Evolutionary conservation across 2,888 invertebrate species (phyloP).

Genomic region (Balanococcus diminutus): DNA sequence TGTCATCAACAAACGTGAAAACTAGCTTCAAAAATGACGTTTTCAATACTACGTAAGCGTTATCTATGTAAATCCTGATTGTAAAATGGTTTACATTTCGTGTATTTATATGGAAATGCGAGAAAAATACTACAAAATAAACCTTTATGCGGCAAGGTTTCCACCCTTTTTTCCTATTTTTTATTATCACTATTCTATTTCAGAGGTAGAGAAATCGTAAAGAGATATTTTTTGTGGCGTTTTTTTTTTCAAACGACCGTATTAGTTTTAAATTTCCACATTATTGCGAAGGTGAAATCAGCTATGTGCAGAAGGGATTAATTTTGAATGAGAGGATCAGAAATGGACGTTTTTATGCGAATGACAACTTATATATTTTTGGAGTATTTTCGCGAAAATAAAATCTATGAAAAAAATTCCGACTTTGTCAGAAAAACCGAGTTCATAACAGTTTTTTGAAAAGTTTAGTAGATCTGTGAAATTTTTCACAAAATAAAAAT

Average conservation of each 20-base stretch:
- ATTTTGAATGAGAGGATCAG: not conserved
- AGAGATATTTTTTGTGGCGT: not conserved
- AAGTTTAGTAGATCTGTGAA: too few species aligned
- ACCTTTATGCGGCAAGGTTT: not conserved
- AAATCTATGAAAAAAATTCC: too few species aligned
- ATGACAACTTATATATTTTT: too few species aligned
- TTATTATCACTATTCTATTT: not conserved
- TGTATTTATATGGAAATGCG: conserved; percentile 13
- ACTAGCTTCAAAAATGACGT: conserved; percentile 28
- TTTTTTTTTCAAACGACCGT: not conserved
- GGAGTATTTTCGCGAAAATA: too few species aligned
- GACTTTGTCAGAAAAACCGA: too few species aligned
- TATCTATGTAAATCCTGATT: conserved; percentile 25
- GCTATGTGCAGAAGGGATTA: not conserved
- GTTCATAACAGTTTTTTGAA: too few species aligned
- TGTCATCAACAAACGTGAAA: conserved; percentile 28
- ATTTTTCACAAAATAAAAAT: too few species aligned
- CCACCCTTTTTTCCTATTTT: not conserved
- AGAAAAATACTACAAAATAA: not conserved
- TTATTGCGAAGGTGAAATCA: not conserved
- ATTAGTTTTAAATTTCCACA: not conserved
- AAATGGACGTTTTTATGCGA: not conserved
- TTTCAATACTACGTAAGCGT: conserved; percentile 12
- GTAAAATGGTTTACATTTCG: conserved; percentile 19
- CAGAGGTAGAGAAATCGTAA: not conserved